These are phyloP conservation scores for Cynaeus angustus DNA, from an alignment of 2,888 invertebrate species.

Conservation along the genomic window DNA sequence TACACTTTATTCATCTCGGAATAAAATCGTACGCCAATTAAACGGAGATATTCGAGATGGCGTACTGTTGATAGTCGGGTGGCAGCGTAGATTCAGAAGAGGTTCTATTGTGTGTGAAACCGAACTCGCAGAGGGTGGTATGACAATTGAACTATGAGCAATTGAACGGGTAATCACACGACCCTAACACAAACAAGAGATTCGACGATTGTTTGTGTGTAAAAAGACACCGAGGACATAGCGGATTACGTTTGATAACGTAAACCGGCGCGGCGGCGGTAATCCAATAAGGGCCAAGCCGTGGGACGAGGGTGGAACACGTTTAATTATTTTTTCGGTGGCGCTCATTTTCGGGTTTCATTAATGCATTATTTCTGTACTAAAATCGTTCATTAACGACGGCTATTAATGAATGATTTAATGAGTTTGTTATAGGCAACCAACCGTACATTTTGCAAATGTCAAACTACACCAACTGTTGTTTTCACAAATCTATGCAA, in stretches of 20 bases:
- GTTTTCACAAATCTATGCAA: no score
- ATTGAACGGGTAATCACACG: conserved; percentile 54
- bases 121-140: conserved; percentile 51
- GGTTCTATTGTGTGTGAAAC: conserved; percentile 48
- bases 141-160: conserved; percentile 56
- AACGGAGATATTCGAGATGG: conserved; percentile 33
- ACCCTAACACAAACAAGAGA: conserved; percentile 34
- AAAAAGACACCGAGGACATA: conserved; percentile 39
- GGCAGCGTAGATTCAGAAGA: conserved; percentile 2
- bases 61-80: conserved; percentile 32
- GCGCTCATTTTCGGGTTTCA: no score
- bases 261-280: conserved; percentile 17
- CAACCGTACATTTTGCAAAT: no score
- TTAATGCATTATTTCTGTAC: no score
- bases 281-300: no score
- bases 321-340: no score
- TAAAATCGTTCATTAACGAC: no score
- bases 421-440: no score
- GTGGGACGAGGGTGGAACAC: no score
- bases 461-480: no score
- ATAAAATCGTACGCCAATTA: conserved; percentile 35
- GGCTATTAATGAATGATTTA: no score
- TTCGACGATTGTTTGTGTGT: conserved; percentile 29
- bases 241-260: conserved; percentile 29
- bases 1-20: conserved; percentile 59